A percentile compares a stretch with the other conserved stretches of the same genome.
Evolutionary conservation across 2,797 vertebrate genomes (phyloP).

Genomic region (Adelosebastes latens): DNA sequence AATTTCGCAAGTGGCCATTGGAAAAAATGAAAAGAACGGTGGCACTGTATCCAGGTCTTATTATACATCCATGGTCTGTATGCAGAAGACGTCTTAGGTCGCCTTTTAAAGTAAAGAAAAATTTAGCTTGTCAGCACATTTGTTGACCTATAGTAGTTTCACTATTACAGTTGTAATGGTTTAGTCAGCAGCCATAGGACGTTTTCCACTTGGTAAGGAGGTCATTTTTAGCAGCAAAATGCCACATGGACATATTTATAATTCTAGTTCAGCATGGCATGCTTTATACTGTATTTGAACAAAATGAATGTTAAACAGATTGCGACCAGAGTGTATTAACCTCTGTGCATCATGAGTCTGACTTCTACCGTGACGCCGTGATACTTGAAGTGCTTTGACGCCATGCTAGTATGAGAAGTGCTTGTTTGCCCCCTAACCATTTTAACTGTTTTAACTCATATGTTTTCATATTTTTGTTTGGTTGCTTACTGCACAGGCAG

Average conservation of each 20-base stretch:
- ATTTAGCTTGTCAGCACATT: background rate
- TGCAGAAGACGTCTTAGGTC: background rate
- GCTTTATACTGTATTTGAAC: slow-evolving; percentile 21
- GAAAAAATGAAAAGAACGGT: too few relatives aligned
- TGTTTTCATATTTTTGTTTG: slow-evolving; percentile 51
- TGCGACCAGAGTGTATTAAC: slow-evolving; percentile 40
- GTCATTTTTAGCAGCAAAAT: background rate
- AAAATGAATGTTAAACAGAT: slow-evolving; percentile 18
- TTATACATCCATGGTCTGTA: too few relatives aligned
- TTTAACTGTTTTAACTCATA: slow-evolving; percentile 53
- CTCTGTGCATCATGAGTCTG: slow-evolving; percentile 50
- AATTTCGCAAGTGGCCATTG: too few relatives aligned
- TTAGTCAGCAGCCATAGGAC: background rate
- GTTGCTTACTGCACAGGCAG: slow-evolving; percentile 54
- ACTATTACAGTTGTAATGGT: background rate
- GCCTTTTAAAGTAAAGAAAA: background rate
- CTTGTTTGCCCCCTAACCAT: slow-evolving; percentile 63
- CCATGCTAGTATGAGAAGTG: slow-evolving; percentile 49
- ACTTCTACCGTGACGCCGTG: slow-evolving; percentile 39
- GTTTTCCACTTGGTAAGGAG: background rate
- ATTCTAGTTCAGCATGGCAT: slow-evolving; percentile 54
- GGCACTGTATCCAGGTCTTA: too few relatives aligned
- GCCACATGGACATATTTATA: background rate
- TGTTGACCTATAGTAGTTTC: background rate
- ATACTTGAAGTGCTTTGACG: slow-evolving; percentile 47